A percentile compares a stretch with the other conserved stretches of the same genome.
These are phyloP conservation scores for Cephus pulcher DNA, from an alignment of 2,888 invertebrate genomes.

Conservation along the genomic window DNA sequence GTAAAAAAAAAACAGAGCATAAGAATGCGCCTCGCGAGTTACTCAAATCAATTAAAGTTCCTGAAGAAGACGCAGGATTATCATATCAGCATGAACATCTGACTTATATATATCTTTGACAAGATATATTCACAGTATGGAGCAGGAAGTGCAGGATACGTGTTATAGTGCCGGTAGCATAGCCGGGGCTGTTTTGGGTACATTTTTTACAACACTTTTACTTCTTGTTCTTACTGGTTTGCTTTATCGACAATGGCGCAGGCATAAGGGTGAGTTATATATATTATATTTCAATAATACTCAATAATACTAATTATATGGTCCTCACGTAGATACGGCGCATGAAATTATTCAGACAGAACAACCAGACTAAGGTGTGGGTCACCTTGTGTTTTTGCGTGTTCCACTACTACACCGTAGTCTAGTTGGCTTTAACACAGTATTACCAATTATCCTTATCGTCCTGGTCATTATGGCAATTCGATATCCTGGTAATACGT, in stretches of 20 bases:
- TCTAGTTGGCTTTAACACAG: neutral
- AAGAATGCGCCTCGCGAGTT: neutral
- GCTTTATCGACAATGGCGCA: constrained; percentile 74
- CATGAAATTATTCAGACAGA: neutral
- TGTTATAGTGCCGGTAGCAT: constrained; percentile 79
- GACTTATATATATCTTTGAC: neutral
- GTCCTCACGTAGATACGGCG: neutral
- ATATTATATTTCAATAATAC: neutral
- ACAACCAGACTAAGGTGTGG: neutral
- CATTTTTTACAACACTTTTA: constrained; percentile 75
- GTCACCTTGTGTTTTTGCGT: neutral
- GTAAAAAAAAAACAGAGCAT: neutral
- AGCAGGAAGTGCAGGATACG: constrained; percentile 51
- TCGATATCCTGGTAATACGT: neutral
- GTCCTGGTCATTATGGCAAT: neutral
- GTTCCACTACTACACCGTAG: neutral
- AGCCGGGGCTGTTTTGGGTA: constrained; percentile 78
- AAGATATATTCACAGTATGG: constrained; percentile 27
- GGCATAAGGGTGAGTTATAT: constrained; percentile 65
- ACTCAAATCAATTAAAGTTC: neutral
- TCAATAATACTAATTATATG: neutral
- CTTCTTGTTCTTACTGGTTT: constrained; percentile 71
- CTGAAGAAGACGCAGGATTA: neutral
- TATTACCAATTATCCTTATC: neutral
- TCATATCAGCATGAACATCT: neutral